Evolutionary conservation across 2,797 vertebrate genomes (phyloP).

Genomic region (Crenuchus spilurus): DNA sequence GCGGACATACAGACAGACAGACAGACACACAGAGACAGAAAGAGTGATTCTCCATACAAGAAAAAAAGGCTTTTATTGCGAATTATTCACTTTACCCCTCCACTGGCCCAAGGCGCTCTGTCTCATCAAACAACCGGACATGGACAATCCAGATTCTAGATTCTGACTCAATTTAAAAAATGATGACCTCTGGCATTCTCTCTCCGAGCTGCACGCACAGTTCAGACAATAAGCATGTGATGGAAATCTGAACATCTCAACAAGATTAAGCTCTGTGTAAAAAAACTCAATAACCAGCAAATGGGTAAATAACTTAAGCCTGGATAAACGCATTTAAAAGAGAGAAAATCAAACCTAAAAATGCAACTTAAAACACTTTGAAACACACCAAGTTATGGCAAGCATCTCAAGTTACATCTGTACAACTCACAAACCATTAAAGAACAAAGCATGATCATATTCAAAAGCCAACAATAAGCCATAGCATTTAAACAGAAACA

Average conservation of each 20-base stretch:
- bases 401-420: background rate
- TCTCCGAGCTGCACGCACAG: background rate
- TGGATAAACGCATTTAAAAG: background rate
- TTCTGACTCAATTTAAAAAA: background rate
- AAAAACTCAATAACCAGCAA: background rate
- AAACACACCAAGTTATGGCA: background rate
- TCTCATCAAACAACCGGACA: constrained; percentile 3
- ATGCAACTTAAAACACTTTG: background rate
- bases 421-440: constrained; percentile 14
- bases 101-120: background rate
- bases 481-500: constrained; percentile 29
- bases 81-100: background rate
- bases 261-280: constrained; percentile 4
- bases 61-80: background rate
- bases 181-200: background rate
- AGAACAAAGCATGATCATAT: constrained; percentile 22
- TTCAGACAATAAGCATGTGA: constrained; percentile 20
- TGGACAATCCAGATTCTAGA: background rate
- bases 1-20: constrained; percentile 49
- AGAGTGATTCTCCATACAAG: constrained; percentile 18
- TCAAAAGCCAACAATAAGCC: constrained; percentile 25
- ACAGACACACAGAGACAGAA: constrained; percentile 28
- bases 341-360: constrained; percentile 13
- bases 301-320: background rate
- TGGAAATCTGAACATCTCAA: constrained; percentile 14